These are phyloP conservation scores for Hyles euphorbiae DNA, from an alignment of 1,140 invertebrate genomes.

Conservation along the genomic window DNA sequence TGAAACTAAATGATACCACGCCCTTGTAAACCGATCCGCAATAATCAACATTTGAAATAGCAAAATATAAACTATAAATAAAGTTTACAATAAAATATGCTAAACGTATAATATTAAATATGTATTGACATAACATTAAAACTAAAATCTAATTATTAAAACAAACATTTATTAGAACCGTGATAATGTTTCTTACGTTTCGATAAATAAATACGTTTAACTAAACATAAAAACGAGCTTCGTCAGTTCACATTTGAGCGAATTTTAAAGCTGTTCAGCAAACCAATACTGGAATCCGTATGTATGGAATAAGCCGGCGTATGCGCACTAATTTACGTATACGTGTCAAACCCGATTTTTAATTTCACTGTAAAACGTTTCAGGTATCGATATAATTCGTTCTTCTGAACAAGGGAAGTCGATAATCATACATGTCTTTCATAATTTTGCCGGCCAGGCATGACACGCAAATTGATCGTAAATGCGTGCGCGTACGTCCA, in stretches of 20 bases:
- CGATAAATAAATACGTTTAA: slow-evolving; percentile 47
- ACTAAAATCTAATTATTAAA: background rate
- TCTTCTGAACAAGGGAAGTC: too few relatives aligned
- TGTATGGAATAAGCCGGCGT: too few relatives aligned
- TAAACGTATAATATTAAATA: slow-evolving; percentile 62
- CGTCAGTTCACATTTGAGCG: slow-evolving; percentile 28
- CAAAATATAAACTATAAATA: slow-evolving; percentile 64
- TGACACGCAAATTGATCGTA: too few relatives aligned
- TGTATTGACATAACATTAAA: slow-evolving; percentile 37
- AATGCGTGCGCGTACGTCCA: too few relatives aligned
- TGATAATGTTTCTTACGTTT: slow-evolving; percentile 30
- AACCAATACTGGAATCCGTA: background rate
- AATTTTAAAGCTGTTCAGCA: slow-evolving; percentile 22
- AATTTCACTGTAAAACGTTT: too few relatives aligned
- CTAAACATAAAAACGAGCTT: slow-evolving; percentile 32
- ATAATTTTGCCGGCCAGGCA: too few relatives aligned
- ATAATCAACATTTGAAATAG: slow-evolving; percentile 52
- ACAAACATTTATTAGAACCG: slow-evolving; percentile 49
- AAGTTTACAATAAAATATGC: slow-evolving; percentile 63
- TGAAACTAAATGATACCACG: background rate
- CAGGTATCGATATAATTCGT: too few relatives aligned
- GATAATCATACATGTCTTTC: too few relatives aligned
- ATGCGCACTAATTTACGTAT: too few relatives aligned
- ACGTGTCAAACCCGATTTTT: too few relatives aligned
- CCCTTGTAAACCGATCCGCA: slow-evolving; percentile 5